Base-by-base conservation (phyloP, 2,888 invertebrate genomes). In the Amblyjoppa fuscipennis region DNA sequence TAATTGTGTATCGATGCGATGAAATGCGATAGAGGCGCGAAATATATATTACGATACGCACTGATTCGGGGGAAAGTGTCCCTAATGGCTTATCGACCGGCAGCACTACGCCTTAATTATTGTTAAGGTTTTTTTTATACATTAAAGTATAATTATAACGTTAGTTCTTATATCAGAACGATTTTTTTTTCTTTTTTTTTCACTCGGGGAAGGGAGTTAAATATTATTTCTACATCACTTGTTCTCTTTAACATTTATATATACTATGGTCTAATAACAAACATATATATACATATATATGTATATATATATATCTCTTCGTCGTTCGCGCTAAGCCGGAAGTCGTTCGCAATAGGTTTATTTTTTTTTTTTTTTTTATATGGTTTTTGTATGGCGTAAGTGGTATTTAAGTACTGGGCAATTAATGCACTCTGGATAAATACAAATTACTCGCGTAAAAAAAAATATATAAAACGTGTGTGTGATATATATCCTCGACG, bases 391-490 rank as follows among this genome's bases (percentile, higher is more conserved):
- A 80, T 84, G 77, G 77, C 68, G 61, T 80, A 70, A 77, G 51
- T 78, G 59, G 41, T 81, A 76, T 85, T 80, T 80, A 87, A 87
- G 82, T 87, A 85, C 85, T 81, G 86, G 61, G 56, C 53, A 53
- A 83, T 59, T 80, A 69, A 85, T 82, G 85, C 85, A 85, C 68
- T 75, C 71, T 75, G 78, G 79, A 73, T 85, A 87, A 90, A 90
- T 91, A 90, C 85, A 90, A 92, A 91, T 90, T 88, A 92, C 87
- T 88, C 85, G 89, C 88, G 90, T 91, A 90, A 91, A 92, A 93
- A 92, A 91, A 89, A 92, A 89, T 84, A 90, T 91, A 93, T 88
- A 92, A 90, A 90, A 90, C 69, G 73, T 81, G 61, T 77, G 81
- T 76, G 51, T 80, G 51, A 61, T 77, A 51, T 68, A 73, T 59